Evolutionary conservation across 37 sponge, comb jelly and placozoan genomes (phyloP), one percentile per base, ranked within the genome.

Genomic region (Hexactinellida sp.): DNA sequence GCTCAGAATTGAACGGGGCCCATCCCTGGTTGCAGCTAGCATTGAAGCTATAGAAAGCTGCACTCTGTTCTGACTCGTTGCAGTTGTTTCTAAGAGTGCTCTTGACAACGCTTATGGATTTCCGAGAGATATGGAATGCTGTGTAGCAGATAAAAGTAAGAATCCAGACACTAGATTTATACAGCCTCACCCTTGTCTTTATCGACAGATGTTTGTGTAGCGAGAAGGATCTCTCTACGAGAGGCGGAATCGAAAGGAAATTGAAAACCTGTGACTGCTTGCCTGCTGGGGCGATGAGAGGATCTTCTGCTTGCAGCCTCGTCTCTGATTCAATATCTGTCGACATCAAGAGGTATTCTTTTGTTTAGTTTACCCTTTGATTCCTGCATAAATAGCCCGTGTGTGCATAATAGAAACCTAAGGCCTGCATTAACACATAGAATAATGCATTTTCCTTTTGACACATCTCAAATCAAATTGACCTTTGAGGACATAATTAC

Each of bases 1-100:
- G 76, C 34, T 63, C 32, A 10, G 76, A 32, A n/a, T 63, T 88
- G 82, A 91, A 91, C 28, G 91, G 91, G 0, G 86, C 34, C 91
- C 91, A 91, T 38, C 91, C 91, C 0, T 82, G 85, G 36, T 30
- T 38, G 32, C 25, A 37, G 36, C 37, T 85, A 55, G 30, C 30
- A 76, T 88, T 85, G 21, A 28, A n/a, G 25, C 3, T 1, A 7
- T 3, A 32, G 34, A 32, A 63, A 63, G 76, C 3, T 25, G 34
- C 3, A n/a, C 13, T 63, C 19, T 21, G 5, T 63, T 63, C 76
- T 10, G 28, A 25, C 19, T 10, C 76, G 13, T 63, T 63, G 76
- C 76, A 63, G 76, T 63, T 63, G 34, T 63, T 28, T 63, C 76
- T 63, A n/a, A 63, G 76, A 63, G 28, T 63, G 34, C 76, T 63